A percentile compares a stretch with the other conserved stretches of the same genome.
Conservation (phyloP, 2,888 invertebrate genomes). For the Trissoscelio sp. region DNA sequence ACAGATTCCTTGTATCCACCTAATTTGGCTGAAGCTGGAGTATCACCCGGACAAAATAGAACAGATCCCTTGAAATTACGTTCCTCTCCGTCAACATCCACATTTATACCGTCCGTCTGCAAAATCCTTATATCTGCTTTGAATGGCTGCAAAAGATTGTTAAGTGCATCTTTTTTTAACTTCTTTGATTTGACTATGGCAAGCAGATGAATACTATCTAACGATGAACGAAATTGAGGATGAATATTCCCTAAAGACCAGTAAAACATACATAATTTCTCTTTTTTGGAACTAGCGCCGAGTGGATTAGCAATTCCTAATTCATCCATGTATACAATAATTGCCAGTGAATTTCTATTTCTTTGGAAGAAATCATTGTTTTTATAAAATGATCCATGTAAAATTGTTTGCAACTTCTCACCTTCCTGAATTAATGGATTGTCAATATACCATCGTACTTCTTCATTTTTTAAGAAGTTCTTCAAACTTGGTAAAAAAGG, state of each 20-base stretch:
- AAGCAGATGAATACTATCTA: conserved; percentile 60
- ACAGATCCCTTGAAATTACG: conserved; percentile 67
- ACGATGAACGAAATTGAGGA: conserved; percentile 58
- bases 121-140: conserved; percentile 46
- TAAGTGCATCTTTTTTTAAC: conserved; percentile 58
- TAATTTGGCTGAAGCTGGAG: conserved; percentile 66
- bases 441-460: conserved; percentile 55
- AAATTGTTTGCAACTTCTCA: conserved; percentile 55
- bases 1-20: conserved; percentile 70
- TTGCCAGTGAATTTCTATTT: conserved; percentile 64
- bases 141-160: conserved; percentile 66
- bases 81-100: conserved; percentile 21
- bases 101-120: not conserved
- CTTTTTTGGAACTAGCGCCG: conserved; percentile 35
- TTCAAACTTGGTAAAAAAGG: conserved; percentile 67
- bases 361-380: conserved; percentile 55
- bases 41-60: conserved; percentile 67
- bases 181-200: conserved; percentile 49
- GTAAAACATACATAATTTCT: conserved; percentile 45
- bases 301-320: conserved; percentile 43
- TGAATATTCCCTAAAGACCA: conserved; percentile 44
- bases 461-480: conserved; percentile 62
- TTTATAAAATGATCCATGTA: no score
- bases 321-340: conserved; percentile 70
- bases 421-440: conserved; percentile 42